phyloP scores from a whole-genome alignment of 2,113 vertebrate genomes.

The Triplophysa tibetana region DNA sequence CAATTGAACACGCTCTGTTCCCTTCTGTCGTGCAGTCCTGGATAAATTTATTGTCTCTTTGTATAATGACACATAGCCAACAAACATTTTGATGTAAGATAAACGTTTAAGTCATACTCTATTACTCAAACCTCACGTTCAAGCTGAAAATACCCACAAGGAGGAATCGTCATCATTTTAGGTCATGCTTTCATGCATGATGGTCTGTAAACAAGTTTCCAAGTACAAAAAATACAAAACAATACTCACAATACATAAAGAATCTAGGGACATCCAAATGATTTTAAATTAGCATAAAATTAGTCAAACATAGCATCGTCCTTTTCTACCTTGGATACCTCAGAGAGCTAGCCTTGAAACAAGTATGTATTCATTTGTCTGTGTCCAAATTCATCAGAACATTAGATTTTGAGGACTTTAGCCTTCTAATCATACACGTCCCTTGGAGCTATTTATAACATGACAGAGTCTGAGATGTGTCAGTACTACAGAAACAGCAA shows the following conservation, averaged over 20 bases:
- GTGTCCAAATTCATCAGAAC: no score
- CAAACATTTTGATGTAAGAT: neutral
- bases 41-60: neutral
- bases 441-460: no score
- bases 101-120: neutral
- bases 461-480: neutral
- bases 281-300: no score
- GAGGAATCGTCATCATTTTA: neutral
- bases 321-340: no score
- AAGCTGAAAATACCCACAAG: neutral
- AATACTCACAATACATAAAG: no score
- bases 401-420: neutral
- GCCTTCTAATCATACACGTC: neutral
- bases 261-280: no score
- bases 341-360: neutral
- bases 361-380: no score
- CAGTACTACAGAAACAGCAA: neutral
- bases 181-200: neutral
- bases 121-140: neutral
- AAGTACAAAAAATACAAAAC: neutral
- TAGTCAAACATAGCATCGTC: no score
- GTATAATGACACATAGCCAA: neutral
- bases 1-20: slow-evolving; percentile 47
- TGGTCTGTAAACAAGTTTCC: neutral
- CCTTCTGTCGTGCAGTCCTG: slow-evolving; percentile 20